These are phyloP conservation scores for Isaurus tuberculatus DNA, from an alignment of 92 coral and sea anemone species.

Conservation along the genomic window DNA sequence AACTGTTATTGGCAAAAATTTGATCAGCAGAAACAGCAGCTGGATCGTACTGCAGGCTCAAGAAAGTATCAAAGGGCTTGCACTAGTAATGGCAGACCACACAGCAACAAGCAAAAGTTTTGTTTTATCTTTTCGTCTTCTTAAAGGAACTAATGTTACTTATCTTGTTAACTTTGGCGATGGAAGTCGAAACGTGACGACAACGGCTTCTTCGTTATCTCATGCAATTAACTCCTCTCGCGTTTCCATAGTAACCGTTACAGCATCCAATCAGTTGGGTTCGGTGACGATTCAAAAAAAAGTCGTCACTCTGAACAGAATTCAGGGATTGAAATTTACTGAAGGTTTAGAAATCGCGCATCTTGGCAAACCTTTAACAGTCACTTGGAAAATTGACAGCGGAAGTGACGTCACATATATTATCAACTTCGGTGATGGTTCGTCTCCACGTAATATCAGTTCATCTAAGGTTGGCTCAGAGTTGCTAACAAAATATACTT, in stretches of 20 bases:
- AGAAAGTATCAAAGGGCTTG: slow-evolving; percentile 71
- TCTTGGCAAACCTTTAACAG: slow-evolving; percentile 17
- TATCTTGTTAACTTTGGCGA: slow-evolving; percentile 70
- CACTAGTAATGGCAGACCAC: slow-evolving; percentile 46
- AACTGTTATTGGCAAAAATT: slow-evolving; percentile 69
- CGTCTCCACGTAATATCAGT: slow-evolving; percentile 12
- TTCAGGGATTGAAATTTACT: slow-evolving; percentile 61
- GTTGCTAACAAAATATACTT: slow-evolving; percentile 54
- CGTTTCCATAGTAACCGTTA: slow-evolving; percentile 45
- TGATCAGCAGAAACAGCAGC: slow-evolving; percentile 65
- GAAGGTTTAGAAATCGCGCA: slow-evolving; percentile 27
- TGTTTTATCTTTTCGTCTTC: slow-evolving; percentile 29
- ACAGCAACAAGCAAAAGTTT: slow-evolving; percentile 61
- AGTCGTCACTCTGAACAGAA: slow-evolving; percentile 61
- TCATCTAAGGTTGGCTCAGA: slow-evolving; percentile 37
- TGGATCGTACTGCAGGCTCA: slow-evolving; percentile 67
- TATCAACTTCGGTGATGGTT: slow-evolving; percentile 66
- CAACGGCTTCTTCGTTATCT: slow-evolving; percentile 31
- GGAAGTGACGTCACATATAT: slow-evolving; percentile 80
- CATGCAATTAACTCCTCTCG: slow-evolving; percentile 48
- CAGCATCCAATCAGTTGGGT: slow-evolving; percentile 75
- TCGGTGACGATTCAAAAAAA: slow-evolving; percentile 23
- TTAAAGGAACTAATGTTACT: slow-evolving; percentile 73
- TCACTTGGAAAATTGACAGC: slow-evolving; percentile 70
- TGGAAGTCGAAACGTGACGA: slow-evolving; percentile 64